Percentiles rank a stretch among this genome's conserved stretches.
Conservation (phyloP, 53 echinoderm and acorn worm genomes). For the Paracentrotus lividus region DNA sequence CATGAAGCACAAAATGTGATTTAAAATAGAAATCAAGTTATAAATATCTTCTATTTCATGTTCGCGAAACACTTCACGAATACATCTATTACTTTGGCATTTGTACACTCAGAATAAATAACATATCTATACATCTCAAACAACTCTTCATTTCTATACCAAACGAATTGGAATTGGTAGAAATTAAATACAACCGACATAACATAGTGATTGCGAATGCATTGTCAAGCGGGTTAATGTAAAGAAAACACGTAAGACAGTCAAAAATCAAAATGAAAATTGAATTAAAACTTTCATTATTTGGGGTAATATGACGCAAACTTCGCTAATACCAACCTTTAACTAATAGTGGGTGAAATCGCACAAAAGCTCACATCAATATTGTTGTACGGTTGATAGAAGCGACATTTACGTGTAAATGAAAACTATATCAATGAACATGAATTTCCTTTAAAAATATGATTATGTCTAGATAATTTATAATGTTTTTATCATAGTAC, state of each 20-base stretch:
- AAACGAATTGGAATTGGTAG: background rate
- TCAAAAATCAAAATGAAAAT: background rate
- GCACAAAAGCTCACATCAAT: too few relatives aligned
- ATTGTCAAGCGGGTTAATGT: background rate
- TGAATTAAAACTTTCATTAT: too few relatives aligned
- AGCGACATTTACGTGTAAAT: too few relatives aligned
- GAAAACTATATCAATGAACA: background rate
- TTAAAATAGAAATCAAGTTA: conserved; percentile 12
- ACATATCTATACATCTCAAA: conserved; percentile 47
- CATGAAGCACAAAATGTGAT: conserved; percentile 20
- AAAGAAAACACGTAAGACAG: conserved; percentile 30
- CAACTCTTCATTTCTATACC: background rate
- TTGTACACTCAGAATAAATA: conserved; percentile 68
- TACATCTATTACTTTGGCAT: conserved; percentile 56
- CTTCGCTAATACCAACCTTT: too few relatives aligned
- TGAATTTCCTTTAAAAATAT: background rate
- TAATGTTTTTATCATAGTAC: background rate
- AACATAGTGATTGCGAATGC: background rate
- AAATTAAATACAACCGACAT: conserved; percentile 20
- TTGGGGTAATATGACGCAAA: too few relatives aligned
- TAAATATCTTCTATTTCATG: conserved; percentile 42
- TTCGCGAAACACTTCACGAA: conserved; percentile 37
- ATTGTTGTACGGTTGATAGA: too few relatives aligned
- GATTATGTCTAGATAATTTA: background rate
- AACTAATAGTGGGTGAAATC: too few relatives aligned